Conservation (phyloP, 2,888 invertebrate genomes). For the Pseudeuparius sepicola region DNA sequence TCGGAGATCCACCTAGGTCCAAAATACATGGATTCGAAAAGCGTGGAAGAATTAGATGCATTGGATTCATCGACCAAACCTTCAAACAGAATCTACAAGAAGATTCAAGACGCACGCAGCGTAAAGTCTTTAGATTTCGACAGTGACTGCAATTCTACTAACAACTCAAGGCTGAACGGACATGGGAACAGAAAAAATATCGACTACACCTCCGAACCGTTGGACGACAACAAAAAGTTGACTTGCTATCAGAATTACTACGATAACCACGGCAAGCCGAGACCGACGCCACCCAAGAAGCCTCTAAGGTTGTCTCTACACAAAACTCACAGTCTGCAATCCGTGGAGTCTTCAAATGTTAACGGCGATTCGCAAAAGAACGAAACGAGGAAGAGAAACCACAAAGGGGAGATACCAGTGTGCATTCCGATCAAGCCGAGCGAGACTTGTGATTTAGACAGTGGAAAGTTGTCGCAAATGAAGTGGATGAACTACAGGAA, state of each 20-base stretch:
- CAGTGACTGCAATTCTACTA: conserved; percentile 46
- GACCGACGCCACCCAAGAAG: conserved; percentile 78
- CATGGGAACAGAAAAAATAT: conserved; percentile 31
- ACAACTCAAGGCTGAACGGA: conserved; percentile 18
- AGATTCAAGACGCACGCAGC: conserved; percentile 45
- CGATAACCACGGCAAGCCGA: conserved; percentile 44
- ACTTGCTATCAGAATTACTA: conserved; percentile 31
- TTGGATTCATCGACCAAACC: conserved; percentile 38
- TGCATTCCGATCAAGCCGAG: conserved; percentile 14
- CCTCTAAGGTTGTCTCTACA: conserved; percentile 74
- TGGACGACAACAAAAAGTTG: conserved; percentile 42
- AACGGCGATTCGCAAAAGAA: conserved; percentile 26
- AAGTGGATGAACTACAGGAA: conserved; percentile 24
- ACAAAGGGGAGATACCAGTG: conserved; percentile 42
- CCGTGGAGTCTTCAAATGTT: conserved; percentile 44
- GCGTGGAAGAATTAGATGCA: conserved; percentile 41
- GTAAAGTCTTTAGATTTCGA: conserved; percentile 69
- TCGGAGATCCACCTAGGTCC: conserved; percentile 36
- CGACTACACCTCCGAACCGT: conserved; percentile 51
- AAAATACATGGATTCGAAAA: conserved; percentile 34
- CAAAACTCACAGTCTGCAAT: conserved; percentile 72
- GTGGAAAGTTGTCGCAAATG: conserved; percentile 19
- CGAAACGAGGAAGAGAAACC: conserved; percentile 49
- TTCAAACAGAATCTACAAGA: conserved; percentile 28
- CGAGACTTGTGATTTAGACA: conserved; percentile 20